These are phyloP conservation scores for Nyctereutes procyonoides DNA, from an alignment of 2,113 vertebrate genomes.

Conservation along the genomic window DNA sequence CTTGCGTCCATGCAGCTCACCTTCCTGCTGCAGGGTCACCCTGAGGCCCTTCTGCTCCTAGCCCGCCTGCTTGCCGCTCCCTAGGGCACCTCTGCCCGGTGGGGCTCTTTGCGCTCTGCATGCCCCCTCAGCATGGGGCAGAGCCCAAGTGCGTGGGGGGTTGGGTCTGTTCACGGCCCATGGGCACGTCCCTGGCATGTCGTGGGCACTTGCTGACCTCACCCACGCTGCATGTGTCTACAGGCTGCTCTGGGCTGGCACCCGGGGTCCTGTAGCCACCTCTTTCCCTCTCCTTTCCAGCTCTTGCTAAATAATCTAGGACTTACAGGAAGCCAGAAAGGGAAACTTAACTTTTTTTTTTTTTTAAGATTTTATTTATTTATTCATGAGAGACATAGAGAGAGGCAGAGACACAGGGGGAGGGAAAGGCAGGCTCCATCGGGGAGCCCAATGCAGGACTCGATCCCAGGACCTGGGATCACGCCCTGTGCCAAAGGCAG, in stretches of 20 bases:
- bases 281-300: not conserved
- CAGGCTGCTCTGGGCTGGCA: not conserved
- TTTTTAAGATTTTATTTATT: too few relatives aligned
- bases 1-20: fast-evolving
- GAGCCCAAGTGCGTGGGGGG: too few relatives aligned
- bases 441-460: too few relatives aligned
- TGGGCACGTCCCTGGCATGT: fast-evolving
- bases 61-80: not conserved
- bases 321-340: not conserved
- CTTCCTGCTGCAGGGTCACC: too few relatives aligned
- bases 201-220: not conserved
- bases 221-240: not conserved
- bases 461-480: too few relatives aligned
- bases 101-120: not conserved
- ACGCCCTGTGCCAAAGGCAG: too few relatives aligned
- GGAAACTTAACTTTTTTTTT: not conserved
- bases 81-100: not conserved
- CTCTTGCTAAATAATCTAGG: not conserved
- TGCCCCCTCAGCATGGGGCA: not conserved
- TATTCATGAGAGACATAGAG: too few relatives aligned
- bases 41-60: fast-evolving
- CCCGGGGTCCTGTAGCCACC: not conserved
- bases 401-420: too few relatives aligned
- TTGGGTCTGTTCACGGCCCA: not conserved
- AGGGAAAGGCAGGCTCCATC: too few relatives aligned